Evolutionary conservation across 2,888 invertebrate genomes (phyloP), one percentile per base, ranked within the genome.

Genomic region (Cremastobaeus sp.): DNA sequence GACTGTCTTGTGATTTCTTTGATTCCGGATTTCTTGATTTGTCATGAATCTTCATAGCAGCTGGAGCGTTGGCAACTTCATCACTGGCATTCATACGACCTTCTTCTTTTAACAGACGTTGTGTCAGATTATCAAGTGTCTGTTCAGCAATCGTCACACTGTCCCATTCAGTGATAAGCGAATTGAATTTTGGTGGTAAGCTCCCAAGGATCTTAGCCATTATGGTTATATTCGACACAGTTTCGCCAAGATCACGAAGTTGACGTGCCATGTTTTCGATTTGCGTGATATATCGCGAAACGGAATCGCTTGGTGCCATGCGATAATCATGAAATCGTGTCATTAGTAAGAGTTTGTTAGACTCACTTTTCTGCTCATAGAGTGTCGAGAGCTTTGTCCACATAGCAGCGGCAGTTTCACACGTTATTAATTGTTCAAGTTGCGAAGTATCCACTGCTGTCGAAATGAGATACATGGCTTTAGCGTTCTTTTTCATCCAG

Each of bases 81-180:
- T 41, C 65, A 34, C 8, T 11, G 2, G 15, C 35, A 6, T 12
- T 62, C 39, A 68, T 20, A 8, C 70, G 47, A 37, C 35, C 1
- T 50, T 77, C 74, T 45, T 77, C 76, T 9, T 62, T 62, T 12
- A 75, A 39, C 8, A 68, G 45, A 2, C 68, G 50, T 30, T 73
- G 28, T 5, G 45, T 43, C 69, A 50, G 39, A 25, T 28, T 68
- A 17, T 34, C 37, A 20, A 60, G 18, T 4, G 45, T 73, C 28
- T 75, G 75, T 0, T 47, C 41, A 9, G 1, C 17, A 0, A 20
- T 18, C 8, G 47, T 0, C 17, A 75, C 75, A 25, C 71, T 75
- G 17, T 70, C 65, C 65, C 70, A 70, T n/a, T 69, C 70, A 3
- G 59, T 69, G 0, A 65, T 35, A 1, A 73, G 41, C 1, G 65